Conservation (phyloP, 1,140 invertebrate species). For the Drosophila persimilis region DNA sequence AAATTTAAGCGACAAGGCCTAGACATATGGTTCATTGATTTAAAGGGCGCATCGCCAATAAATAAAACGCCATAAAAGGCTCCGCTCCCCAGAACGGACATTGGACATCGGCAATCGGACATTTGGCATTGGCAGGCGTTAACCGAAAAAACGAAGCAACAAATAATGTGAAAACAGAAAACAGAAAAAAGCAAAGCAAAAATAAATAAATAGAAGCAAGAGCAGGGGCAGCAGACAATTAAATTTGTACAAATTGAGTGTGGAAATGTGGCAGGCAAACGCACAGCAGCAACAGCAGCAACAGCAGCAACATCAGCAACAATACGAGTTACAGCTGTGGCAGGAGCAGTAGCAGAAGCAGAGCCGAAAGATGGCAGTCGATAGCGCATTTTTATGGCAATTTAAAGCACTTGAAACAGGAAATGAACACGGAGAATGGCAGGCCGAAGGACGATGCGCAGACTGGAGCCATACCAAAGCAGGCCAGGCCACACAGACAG, state of each 20-base stretch:
- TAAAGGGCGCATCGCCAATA: constrained; percentile 77
- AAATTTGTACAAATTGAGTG: constrained; percentile 82
- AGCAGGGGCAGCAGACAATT: constrained; percentile 68
- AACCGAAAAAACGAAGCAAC: constrained; percentile 59
- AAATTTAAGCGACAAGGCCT: constrained; percentile 74
- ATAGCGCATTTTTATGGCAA: constrained; percentile 77
- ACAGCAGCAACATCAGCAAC: constrained; percentile 13
- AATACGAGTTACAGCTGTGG: too few relatives aligned
- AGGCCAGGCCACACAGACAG: constrained; percentile 30
- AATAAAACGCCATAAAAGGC: constrained; percentile 77
- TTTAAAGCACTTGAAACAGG: constrained; percentile 74
- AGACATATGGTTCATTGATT: constrained; percentile 76
- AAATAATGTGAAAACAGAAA: constrained; percentile 48
- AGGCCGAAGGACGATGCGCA: constrained; percentile 13
- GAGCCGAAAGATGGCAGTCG: constrained; percentile 58
- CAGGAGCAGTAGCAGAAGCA: too few relatives aligned
- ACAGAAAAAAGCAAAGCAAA: constrained; percentile 28
- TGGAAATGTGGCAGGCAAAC: constrained; percentile 73
- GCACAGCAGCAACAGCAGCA: constrained; percentile 37
- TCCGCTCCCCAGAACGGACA: constrained; percentile 42
- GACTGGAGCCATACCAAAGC: constrained; percentile 6
- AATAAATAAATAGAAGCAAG: constrained; percentile 61
- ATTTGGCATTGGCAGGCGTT: constrained; percentile 63
- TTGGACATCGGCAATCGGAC: constrained; percentile 15
- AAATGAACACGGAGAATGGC: constrained; percentile 40